Base-by-base conservation (phyloP, 2,888 invertebrate genomes). In the Aproaerema taeniolella region DNA sequence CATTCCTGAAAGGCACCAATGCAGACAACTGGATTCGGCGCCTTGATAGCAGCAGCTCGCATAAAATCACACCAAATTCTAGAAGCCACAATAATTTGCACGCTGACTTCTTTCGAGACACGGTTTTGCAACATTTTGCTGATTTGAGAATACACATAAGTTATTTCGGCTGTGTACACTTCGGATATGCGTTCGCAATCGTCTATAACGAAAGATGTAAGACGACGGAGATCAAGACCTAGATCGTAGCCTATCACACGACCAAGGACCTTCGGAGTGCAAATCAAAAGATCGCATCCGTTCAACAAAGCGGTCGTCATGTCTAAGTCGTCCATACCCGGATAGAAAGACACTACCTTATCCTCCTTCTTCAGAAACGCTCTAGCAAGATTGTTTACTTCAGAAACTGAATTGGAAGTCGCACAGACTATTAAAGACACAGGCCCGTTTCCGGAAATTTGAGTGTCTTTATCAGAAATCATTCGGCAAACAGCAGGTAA, bases 1-100 rank as follows among this genome's bases (percentile, higher is more conserved):
- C 93, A 93, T 73, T 95, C 95, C 50, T 93, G 87, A 51, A 90
- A 90, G 13, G 93, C 91, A 0, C 91, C 89, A 39, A 95, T 91
- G 40, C 92, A 90, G 2, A 94, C 72, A 1, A 91, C 77, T 0
- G 93, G 90, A 54, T 90, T 87, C 0, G 86, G 77, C 10, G 91
- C 85, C 31, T 75, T 80, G 28, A 76, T 79, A 0, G 88, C 79
- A 15, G 94, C 78, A 0, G 82, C 70, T 32, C 88, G 80, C 53
- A 94, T 72, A 8, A 82, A 67, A 10, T 76, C 60, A 20, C 89
- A 91, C 94, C 94, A 95, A 33, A 88, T 76, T 37, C 89, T 82
- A 0, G 91, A 89, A 1, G 89, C 87, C 0, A 89, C 67, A 1
- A 93, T 68, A 31, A 90, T 74, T 61, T 93, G 92, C 0, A 91